These are phyloP conservation scores for Proteles cristata DNA, from an alignment of 2,113 vertebrate species.

Conservation along the genomic window DNA sequence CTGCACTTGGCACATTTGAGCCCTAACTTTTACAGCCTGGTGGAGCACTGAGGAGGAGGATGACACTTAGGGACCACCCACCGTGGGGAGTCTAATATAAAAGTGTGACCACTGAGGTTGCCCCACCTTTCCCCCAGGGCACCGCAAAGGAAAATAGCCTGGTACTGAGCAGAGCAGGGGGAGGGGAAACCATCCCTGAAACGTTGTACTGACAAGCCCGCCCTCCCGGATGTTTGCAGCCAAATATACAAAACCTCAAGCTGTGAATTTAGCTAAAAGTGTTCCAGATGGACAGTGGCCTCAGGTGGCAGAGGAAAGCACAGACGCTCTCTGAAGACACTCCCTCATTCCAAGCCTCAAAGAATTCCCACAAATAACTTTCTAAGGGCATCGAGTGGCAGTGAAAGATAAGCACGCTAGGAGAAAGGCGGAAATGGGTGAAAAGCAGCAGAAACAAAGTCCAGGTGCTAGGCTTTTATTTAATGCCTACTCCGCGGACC, in stretches of 20 bases:
- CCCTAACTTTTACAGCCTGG: slow-evolving; percentile 3
- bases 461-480: fast-evolving
- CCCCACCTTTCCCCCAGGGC: not conserved
- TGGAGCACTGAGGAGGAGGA: not conserved
- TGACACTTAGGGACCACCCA: slow-evolving; percentile 64
- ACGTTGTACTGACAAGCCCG: not conserved
- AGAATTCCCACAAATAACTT: not conserved
- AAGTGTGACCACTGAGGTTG: not conserved
- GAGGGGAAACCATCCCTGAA: not conserved
- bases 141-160: not conserved
- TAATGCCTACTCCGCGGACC: fast-evolving
- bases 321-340: slow-evolving; percentile 5
- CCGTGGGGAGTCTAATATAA: not conserved
- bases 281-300: slow-evolving; percentile 27
- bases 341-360: not conserved
- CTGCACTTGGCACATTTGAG: slow-evolving; percentile 58
- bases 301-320: not conserved
- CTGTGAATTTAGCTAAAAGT: not conserved
- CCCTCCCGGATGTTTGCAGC: not conserved
- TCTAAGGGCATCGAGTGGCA: not conserved
- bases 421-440: not conserved
- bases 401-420: not conserved
- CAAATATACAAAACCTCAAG: not conserved
- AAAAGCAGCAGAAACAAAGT: not conserved
- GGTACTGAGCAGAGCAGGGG: not conserved